Base-by-base conservation (phyloP, 2,888 invertebrate genomes). In the Erebia ligea region DNA sequence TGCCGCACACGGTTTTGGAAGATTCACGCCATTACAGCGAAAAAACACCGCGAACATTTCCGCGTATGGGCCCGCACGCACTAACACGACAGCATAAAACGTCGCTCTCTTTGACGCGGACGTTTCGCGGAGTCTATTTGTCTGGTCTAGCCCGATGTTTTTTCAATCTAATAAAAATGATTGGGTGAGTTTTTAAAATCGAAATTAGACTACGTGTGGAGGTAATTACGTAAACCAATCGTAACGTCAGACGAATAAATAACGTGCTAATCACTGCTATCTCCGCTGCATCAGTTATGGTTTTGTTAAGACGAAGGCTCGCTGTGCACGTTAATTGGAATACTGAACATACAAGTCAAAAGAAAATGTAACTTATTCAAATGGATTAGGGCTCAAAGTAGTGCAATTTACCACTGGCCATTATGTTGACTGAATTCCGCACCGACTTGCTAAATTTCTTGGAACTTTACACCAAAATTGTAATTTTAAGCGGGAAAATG, bases 221-320 rank as follows among this genome's bases (percentile, higher is more conserved):
- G 21, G 13, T 59, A 50, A 68, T 68, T 68, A 56, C 68, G 59
- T 54, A 61, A 58, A 58, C 10, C 57, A 67, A 57, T 58, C 25
- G 61, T 68, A 62, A 62, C 42, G 65, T 56, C 69, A 58, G 63
- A 57, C 34, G 69, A 57, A 64, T 67, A 67, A 63, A 62, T 67
- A 71, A 71, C 42, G 64, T 64, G 70, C 70, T 71, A 71, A 71
- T 71, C 67, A 71, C 64, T 64, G 59, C 64, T 68, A 71, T 71
- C 67, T 71, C 54, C 58, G 45, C 63, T 59, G 64, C 58, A 71
- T 71, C 58, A 58, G 68, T 68, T 65, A 71, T 68, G 68, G 59
- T 71, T 71, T 68, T 71, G 71, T 71, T 64, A 59, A 54, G 58
- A 65, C 58, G 50, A 68, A 64, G 42, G 68, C 59, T 71, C 64